Evolutionary conservation across 1,140 invertebrate species (phyloP).

Genomic region (Plectrocnemia conspersa): DNA sequence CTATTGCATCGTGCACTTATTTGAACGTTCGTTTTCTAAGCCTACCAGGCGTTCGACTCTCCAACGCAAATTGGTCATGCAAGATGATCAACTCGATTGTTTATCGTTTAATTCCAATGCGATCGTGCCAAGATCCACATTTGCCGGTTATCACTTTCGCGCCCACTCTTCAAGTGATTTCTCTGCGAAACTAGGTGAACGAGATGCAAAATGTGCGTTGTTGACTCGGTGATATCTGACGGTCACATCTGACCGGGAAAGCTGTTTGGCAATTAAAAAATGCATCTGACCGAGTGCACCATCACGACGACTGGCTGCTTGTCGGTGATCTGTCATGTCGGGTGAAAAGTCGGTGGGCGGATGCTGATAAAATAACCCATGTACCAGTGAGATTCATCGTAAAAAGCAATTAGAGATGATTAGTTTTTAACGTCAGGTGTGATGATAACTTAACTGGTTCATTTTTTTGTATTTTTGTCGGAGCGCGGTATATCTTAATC

Average conservation of each 20-base stretch:
- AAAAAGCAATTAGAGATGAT: too few species aligned
- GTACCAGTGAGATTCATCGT: too few species aligned
- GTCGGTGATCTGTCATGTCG: too few species aligned
- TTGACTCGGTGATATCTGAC: neutral
- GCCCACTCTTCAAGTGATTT: slow-evolving; percentile 14
- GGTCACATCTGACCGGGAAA: slow-evolving; percentile 11
- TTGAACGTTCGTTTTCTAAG: neutral
- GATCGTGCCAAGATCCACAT: too few species aligned
- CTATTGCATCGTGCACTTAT: neutral
- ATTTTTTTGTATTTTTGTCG: too few species aligned
- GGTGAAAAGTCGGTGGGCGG: too few species aligned
- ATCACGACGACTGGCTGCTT: neutral
- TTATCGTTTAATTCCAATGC: neutral
- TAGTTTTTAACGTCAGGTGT: too few species aligned
- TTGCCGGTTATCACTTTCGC: slow-evolving; percentile 25
- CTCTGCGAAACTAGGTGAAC: slow-evolving; percentile 24
- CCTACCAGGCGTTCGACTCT: too few species aligned
- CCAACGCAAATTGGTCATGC: neutral
- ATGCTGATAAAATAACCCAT: too few species aligned
- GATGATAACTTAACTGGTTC: too few species aligned
- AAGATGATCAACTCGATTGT: neutral
- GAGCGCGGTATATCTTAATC: too few species aligned
- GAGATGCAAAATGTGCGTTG: slow-evolving; percentile 10
- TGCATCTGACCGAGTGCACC: neutral
- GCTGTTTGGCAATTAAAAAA: slow-evolving; percentile 12